Base-by-base conservation (phyloP, 1,140 invertebrate species). In the Campoletis sonorensis region DNA sequence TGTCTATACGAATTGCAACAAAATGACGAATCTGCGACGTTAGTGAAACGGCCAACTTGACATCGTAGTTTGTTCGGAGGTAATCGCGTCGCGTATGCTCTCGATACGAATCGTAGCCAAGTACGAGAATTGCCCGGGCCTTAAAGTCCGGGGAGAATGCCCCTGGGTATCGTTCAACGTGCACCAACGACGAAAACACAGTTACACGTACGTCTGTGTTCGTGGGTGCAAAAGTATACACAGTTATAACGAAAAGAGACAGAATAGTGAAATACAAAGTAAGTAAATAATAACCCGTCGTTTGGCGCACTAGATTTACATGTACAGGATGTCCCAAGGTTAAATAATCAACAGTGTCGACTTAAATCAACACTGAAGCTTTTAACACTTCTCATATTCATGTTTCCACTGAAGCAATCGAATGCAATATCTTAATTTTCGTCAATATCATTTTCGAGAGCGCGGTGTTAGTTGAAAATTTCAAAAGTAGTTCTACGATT, bases 161-260 rank as follows among this genome's bases (percentile, higher is more conserved):
- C 40, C 40, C 40, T 45, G 40, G 40, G 40, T 45, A 13, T 45
- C 11, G 40, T 45, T 13, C 40, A 13, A 45, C 40, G 40, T 45
- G 5, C 11, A 45, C 40, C 40, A 45, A 45, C 40, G 40, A 45
- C 11, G 11, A 45, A 45, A 11, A 58, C 54, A 23, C 64, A 79
- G 49, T n/a, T 82, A 33, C 79, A 82, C 40, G 40, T 45, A 45
- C 40, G 8, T 13, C 8, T 45, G 40, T 45, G 40, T 45, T 11
- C 13, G 40, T 45, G 40, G 40, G 40, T 45, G 13, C 3, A 81
- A 37, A 79, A 76, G 80, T 79, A 80, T 49, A 86, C 83, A 84
- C 11, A 5, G 79, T 81, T 80, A 71, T 49, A 18, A 40, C 8
- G 13, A 64, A 70, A 71, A 81, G 18, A 58, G 3, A 58, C 18